Conservation (phyloP, 1,140 invertebrate genomes). For the Meloidogyne exigua region DNA sequence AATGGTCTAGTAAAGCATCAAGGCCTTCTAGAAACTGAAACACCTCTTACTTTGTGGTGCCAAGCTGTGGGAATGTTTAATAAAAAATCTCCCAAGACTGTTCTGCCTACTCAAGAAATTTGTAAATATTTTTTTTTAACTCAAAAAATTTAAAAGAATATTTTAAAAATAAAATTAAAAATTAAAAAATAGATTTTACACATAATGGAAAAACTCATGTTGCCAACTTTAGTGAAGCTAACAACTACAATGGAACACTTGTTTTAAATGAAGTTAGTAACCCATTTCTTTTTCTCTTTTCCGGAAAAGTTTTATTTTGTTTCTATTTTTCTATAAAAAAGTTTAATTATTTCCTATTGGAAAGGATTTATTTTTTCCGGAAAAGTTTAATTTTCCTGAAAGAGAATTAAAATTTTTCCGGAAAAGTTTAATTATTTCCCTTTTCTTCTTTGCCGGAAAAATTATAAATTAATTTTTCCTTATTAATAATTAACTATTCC, state of each 20-base stretch:
- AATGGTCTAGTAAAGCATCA: slow-evolving; percentile 22
- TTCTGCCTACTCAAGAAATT: slow-evolving; percentile 21
- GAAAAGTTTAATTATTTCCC: no score
- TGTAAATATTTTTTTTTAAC: background rate
- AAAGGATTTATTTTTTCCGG: background rate
- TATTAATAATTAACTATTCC: no score
- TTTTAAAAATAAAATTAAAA: background rate
- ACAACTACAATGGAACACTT: slow-evolving; percentile 19
- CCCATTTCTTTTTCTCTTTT: background rate
- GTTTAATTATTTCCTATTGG: no score
- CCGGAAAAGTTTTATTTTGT: background rate
- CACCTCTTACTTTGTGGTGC: slow-evolving; percentile 27
- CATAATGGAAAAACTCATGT: slow-evolving; percentile 17
- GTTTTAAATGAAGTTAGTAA: background rate
- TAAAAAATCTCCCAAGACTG: background rate
- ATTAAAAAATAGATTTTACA: slow-evolving; percentile 17
- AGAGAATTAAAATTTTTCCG: background rate
- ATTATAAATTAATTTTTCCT: no score
- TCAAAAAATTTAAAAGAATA: background rate
- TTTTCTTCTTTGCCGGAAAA: no score
- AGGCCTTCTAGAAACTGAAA: slow-evolving; percentile 16
- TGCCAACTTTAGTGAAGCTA: slow-evolving; percentile 19
- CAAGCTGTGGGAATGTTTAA: slow-evolving; percentile 31
- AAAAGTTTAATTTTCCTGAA: background rate
- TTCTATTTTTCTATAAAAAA: no score